Conservation (phyloP, 2,113 vertebrate genomes). For the Oncorhynchus nerka region DNA sequence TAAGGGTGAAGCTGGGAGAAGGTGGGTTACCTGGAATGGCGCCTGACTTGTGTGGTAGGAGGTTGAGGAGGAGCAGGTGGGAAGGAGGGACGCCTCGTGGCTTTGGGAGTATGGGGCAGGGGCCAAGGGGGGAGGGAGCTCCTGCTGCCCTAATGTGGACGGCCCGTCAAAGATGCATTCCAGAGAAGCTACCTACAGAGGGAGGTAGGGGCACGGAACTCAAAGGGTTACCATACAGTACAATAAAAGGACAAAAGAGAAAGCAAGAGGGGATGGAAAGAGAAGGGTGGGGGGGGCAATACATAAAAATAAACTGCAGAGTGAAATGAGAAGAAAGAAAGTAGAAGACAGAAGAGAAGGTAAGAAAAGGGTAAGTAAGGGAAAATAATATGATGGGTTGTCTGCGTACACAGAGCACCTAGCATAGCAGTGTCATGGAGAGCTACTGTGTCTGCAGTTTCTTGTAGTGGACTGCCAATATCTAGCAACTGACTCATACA, state of each 20-base stretch:
- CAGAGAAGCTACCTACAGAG: conserved; percentile 72
- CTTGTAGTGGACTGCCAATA: conserved; percentile 9
- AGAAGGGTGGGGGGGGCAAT: neutral
- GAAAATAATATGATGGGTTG: neutral
- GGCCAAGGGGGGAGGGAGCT: conserved; percentile 61
- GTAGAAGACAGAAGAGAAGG: neutral
- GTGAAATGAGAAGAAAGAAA: neutral
- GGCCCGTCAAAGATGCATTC: conserved; percentile 77
- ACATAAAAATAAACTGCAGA: neutral
- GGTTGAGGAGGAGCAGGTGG: conserved; percentile 62
- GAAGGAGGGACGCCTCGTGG: conserved; percentile 60
- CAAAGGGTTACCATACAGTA: conserved; percentile 26
- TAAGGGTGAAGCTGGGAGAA: neutral
- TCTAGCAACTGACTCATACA: neutral
- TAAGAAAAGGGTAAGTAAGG: neutral
- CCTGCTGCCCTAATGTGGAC: conserved; percentile 61
- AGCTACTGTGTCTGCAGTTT: conserved; percentile 20
- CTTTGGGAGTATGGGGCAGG: conserved; percentile 64
- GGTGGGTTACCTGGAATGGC: conserved; percentile 48
- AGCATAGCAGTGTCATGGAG: neutral
- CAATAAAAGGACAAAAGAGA: neutral
- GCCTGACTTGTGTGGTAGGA: conserved; percentile 47
- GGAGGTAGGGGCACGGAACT: conserved; percentile 42
- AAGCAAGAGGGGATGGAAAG: neutral
- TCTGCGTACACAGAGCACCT: neutral